Conservation (phyloP, 64 coral and sea anemone species). For the Pachyseris speciosa region DNA sequence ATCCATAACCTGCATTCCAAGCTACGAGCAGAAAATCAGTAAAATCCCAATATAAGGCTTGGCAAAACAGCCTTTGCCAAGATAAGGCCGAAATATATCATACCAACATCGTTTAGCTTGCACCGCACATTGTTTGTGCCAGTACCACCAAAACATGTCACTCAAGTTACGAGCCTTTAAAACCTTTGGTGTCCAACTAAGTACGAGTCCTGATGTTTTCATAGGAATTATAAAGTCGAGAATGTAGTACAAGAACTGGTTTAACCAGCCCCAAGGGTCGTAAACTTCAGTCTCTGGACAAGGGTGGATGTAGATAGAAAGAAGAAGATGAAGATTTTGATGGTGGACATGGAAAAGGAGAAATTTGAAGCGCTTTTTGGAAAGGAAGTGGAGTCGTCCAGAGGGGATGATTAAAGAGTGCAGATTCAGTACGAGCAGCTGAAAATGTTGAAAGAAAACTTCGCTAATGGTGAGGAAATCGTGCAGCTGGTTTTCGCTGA, state of each 20-base stretch:
- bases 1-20: conserved; percentile 31
- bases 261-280: background rate
- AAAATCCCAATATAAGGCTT: conserved; percentile 34
- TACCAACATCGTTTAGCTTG: conserved; percentile 49
- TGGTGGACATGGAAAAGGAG: background rate
- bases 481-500: conserved; percentile 70
- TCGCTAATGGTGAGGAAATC: background rate
- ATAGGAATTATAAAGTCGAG: background rate
- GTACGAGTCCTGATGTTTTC: conserved; percentile 19
- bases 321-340: conserved; percentile 50
- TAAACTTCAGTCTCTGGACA: conserved; percentile 65
- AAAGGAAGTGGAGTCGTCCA: conserved; percentile 6
- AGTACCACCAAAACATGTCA: conserved; percentile 58
- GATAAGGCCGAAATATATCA: conserved; percentile 12
- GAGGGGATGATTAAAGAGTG: background rate
- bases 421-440: conserved; percentile 51
- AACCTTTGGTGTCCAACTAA: background rate
- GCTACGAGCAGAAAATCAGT: conserved; percentile 45
- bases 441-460: background rate
- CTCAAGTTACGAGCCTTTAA: conserved; percentile 41
- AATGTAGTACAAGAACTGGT: background rate
- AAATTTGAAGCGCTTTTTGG: background rate
- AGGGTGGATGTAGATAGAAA: conserved; percentile 24
- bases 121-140: conserved; percentile 53
- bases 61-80: background rate